Percentiles rank a stretch among this genome's conserved stretches.
Conservation (phyloP, 2,113 vertebrate species). For the Callocephalon fimbriatum region DNA sequence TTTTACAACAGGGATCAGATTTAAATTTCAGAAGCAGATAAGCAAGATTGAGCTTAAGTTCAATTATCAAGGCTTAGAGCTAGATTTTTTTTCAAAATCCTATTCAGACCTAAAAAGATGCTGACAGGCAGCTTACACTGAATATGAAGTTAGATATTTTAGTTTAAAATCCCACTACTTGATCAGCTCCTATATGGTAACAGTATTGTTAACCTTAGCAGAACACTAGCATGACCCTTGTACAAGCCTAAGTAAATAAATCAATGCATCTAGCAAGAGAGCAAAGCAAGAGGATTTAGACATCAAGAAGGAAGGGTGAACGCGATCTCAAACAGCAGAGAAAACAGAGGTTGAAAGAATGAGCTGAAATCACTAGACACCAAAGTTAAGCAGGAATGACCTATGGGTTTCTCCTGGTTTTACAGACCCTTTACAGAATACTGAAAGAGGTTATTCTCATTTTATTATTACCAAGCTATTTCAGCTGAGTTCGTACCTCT, state of each 20-base stretch:
- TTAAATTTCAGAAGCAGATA: slow-evolving; percentile 38
- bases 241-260: slow-evolving; percentile 6
- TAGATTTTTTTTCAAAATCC: neutral
- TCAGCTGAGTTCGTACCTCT: neutral
- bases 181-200: neutral
- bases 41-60: slow-evolving; percentile 43
- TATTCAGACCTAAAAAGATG: slow-evolving; percentile 8
- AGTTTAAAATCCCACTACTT: neutral
- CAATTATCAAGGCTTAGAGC: slow-evolving; percentile 20
- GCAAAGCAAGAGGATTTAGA: neutral
- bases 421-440: neutral
- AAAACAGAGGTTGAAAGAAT: neutral
- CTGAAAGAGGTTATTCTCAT: neutral
- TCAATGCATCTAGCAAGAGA: neutral
- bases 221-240: neutral
- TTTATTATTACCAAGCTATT: neutral
- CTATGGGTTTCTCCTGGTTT: neutral
- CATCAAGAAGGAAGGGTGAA: neutral
- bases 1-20: neutral
- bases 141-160: slow-evolving; percentile 1
- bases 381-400: neutral
- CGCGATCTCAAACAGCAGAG: neutral
- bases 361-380: neutral
- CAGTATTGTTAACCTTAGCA: neutral
- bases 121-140: slow-evolving; percentile 1